phyloP scores from a whole-genome alignment of 1,140 invertebrate genomes.

The Aculops lycopersici region DNA sequence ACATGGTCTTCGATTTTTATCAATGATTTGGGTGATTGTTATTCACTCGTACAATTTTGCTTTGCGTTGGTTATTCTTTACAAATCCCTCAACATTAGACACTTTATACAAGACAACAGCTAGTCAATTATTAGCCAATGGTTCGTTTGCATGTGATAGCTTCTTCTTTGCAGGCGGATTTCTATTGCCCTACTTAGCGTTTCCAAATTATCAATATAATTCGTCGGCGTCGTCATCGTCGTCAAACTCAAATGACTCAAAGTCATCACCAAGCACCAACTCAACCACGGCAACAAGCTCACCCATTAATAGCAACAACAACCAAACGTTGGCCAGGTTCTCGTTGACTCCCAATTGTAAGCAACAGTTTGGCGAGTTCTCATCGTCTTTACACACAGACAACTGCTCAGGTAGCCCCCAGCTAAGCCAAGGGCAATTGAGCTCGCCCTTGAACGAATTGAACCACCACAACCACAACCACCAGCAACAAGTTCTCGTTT shows the following conservation, averaged over 20 bases:
- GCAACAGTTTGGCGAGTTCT: no score
- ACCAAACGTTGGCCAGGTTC: not conserved
- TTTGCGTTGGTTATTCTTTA: constrained; percentile 9
- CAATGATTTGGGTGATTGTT: constrained; percentile 12
- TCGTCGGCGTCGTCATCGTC: no score
- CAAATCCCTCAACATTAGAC: constrained; percentile 6
- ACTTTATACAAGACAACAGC: constrained; percentile 7
- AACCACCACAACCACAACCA: not conserved
- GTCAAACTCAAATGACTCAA: no score
- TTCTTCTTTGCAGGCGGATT: constrained; percentile 11
- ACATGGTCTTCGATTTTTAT: constrained; percentile 11
- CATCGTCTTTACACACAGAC: no score
- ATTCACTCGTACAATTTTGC: constrained; percentile 12
- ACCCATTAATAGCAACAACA: constrained; percentile 7
- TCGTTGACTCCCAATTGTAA: not conserved
- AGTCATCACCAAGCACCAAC: no score
- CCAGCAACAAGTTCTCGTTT: no score
- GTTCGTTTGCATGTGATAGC: constrained; percentile 12
- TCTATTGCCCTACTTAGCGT: not conserved
- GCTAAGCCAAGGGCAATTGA: not conserved
- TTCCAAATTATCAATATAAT: no score
- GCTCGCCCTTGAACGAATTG: not conserved
- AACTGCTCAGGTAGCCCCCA: no score
- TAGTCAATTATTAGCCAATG: constrained; percentile 12
- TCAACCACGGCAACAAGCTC: no score